A percentile compares a stretch with the other conserved stretches of the same genome.
Conservation (phyloP, 2,888 invertebrate genomes). For the Chydorus sphaericus region DNA sequence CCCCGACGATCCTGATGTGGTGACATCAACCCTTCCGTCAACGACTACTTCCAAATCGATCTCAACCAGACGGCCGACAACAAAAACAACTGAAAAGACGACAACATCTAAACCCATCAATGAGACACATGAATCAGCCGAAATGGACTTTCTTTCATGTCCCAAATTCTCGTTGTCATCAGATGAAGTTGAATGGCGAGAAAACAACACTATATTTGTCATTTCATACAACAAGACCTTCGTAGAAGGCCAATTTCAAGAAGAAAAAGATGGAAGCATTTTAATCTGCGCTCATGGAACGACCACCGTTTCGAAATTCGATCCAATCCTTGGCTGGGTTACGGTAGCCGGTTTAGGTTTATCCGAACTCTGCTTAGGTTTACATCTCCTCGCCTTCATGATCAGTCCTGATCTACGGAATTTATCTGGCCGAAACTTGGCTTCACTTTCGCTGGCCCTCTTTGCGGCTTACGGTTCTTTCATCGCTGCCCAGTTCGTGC, state of each 20-base stretch:
- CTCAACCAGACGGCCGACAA: slow-evolving; percentile 6
- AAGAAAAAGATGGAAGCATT: slow-evolving; percentile 25
- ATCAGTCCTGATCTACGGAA: slow-evolving; percentile 34
- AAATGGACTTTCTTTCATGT: slow-evolving; percentile 24
- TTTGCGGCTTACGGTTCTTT: slow-evolving; percentile 35
- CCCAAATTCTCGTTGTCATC: slow-evolving; percentile 28
- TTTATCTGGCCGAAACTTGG: slow-evolving; percentile 36
- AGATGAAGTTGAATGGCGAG: slow-evolving; percentile 25
- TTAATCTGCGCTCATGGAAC: slow-evolving; percentile 26
- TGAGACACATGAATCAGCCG: slow-evolving; percentile 16
- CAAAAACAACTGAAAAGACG: slow-evolving; percentile 8
- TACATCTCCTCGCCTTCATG: slow-evolving; percentile 33
- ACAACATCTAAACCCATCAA: slow-evolving; percentile 8
- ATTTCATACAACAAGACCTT: slow-evolving; percentile 26
- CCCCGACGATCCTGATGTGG: neutral
- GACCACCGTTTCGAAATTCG: slow-evolving; percentile 25
- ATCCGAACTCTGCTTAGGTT: slow-evolving; percentile 32
- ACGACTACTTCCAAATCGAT: slow-evolving; percentile 6
- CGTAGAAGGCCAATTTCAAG: slow-evolving; percentile 25
- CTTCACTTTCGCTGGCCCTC: slow-evolving; percentile 34
- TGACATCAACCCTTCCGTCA: neutral
- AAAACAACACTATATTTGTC: slow-evolving; percentile 27
- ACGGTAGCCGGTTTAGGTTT: slow-evolving; percentile 33
- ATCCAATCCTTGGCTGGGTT: slow-evolving; percentile 30
- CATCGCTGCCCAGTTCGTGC: slow-evolving; percentile 29